Evolutionary conservation across 2,113 vertebrate genomes (phyloP), one percentile per base, ranked within the genome.

Genomic region (Gulo gulo): DNA sequence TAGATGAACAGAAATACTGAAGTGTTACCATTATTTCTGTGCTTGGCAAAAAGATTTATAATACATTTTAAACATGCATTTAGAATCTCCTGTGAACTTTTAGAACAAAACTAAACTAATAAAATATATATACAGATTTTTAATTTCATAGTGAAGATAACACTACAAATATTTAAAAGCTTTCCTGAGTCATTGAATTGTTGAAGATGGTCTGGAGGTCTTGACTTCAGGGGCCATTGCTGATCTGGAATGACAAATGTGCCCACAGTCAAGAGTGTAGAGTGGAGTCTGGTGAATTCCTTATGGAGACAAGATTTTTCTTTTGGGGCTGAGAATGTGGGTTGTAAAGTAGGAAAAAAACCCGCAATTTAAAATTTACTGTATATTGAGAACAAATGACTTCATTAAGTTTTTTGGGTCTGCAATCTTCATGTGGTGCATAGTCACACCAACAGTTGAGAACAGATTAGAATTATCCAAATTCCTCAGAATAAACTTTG

Each of bases 331-430:
- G 39, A 31, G n/a, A 71, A 95, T 97, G 88, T 59, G 95, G 23
- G 39, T 47, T 92, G 26, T 80, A 96, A 91, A 93, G 52, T 39
- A 93, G n/a, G 29, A 73, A 76, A 95, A 42, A 83, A 13, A 55
- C 39, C 74, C 42, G 34, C 36, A 95, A 90, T 86, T 81, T 89
- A 86, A 52, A 87, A 69, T 89, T 79, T 69, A 52, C 50, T 93
- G 67, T 96, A 93, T 98, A 97, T 97, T 98, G 96, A 83, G 29
- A 87, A 94, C 3, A 97, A 98, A 98, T 98, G 85, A 83, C 90
- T 92, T 98, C 88, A 97, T 98, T 98, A 97, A 83, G 83, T 98
- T 69, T 96, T 97, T 63, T 74, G 92, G 97, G 80, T 94, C 92
- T 97, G 31, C 39, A 94, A 81, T 98, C 96, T 98, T 97, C 84